Evolutionary conservation across 2,888 invertebrate species (phyloP).

Genomic region (Apoderus coryli): DNA sequence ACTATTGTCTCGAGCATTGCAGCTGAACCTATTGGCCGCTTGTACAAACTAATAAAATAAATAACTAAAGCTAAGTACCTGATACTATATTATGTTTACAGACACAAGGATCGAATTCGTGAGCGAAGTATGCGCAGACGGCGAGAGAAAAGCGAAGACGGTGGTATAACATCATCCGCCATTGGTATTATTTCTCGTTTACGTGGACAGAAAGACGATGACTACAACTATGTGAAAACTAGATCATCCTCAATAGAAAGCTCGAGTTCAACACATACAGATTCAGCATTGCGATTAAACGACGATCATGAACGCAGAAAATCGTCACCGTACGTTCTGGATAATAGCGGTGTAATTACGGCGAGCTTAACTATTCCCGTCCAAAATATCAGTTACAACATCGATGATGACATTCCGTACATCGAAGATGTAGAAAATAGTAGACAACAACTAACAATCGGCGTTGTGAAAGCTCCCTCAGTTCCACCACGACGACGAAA

Average conservation of each 20-base stretch:
- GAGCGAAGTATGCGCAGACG: conserved; percentile 35
- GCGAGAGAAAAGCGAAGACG: conserved; percentile 32
- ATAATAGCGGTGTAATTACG: conserved; percentile 53
- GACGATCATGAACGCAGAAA: conserved; percentile 34
- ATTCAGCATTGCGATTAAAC: conserved; percentile 27
- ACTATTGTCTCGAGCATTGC: no score
- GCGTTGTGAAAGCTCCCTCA: conserved; percentile 25
- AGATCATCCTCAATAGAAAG: conserved; percentile 31
- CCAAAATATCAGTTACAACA: conserved; percentile 18
- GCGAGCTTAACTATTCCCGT: conserved; percentile 67
- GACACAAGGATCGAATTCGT: conserved; percentile 31
- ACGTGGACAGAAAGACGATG: conserved; percentile 29
- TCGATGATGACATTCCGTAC: conserved; percentile 51
- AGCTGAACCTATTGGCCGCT: no score
- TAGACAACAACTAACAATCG: conserved; percentile 30
- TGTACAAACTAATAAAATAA: no score
- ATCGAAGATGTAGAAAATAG: conserved; percentile 41
- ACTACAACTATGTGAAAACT: conserved; percentile 28
- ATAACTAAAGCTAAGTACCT: conserved; percentile 1
- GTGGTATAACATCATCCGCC: conserved; percentile 36
- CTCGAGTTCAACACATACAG: conserved; percentile 37
- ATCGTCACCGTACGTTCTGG: conserved; percentile 42
- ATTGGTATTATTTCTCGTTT: conserved; percentile 42
- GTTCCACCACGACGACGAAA: conserved; percentile 35
- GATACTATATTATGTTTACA: conserved; percentile 15